Evolutionary conservation across 1,140 invertebrate genomes (phyloP).

Genomic region (Pteromalus puparum): DNA sequence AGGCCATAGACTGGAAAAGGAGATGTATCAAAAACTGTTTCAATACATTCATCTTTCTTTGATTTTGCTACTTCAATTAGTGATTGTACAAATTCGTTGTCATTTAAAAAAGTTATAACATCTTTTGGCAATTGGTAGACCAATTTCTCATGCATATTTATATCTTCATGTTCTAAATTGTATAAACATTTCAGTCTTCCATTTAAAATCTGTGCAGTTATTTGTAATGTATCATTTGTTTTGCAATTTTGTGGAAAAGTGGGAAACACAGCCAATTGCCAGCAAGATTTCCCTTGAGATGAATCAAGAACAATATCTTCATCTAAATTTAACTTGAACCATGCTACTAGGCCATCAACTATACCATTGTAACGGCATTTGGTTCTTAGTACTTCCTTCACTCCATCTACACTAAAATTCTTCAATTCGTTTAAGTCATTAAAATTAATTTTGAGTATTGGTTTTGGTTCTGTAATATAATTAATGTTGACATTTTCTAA

Average conservation of each 20-base stretch:
- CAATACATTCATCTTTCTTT: slow-evolving; percentile 54
- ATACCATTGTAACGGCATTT: slow-evolving; percentile 73
- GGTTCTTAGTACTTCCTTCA: slow-evolving; percentile 67
- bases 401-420: slow-evolving; percentile 68
- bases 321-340: slow-evolving; percentile 85
- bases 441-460: slow-evolving; percentile 81
- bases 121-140: slow-evolving; percentile 68
- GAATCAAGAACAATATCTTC: slow-evolving; percentile 78
- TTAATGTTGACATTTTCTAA: slow-evolving; percentile 77
- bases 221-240: slow-evolving; percentile 54
- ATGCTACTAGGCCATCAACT: slow-evolving; percentile 81
- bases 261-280: slow-evolving; percentile 86
- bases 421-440: slow-evolving; percentile 77
- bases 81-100: slow-evolving; percentile 70
- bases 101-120: slow-evolving; percentile 77
- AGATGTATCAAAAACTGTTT: slow-evolving; percentile 66
- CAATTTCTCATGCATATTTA: slow-evolving; percentile 53
- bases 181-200: slow-evolving; percentile 72
- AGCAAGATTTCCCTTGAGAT: slow-evolving; percentile 78
- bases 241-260: slow-evolving; percentile 61
- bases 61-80: slow-evolving; percentile 57
- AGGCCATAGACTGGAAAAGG: slow-evolving; percentile 70
- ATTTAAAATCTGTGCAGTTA: slow-evolving; percentile 65
- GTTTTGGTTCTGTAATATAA: slow-evolving; percentile 77
- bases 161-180: slow-evolving; percentile 49